Conservation (phyloP, 2,113 vertebrate species). For the Centropus unirufus region DNA sequence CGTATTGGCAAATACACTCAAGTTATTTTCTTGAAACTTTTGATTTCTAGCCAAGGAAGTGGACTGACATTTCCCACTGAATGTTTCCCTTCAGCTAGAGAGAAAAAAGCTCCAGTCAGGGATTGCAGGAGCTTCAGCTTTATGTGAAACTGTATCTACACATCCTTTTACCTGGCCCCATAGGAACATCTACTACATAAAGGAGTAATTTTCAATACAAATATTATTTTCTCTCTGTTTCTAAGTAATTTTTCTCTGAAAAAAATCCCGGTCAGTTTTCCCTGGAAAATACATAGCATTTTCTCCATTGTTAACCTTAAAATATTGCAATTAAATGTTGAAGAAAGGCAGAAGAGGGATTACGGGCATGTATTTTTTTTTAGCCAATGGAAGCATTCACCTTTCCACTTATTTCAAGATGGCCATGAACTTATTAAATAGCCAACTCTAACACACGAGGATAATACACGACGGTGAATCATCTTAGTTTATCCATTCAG, state of each 20-base stretch:
- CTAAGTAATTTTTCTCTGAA: not conserved
- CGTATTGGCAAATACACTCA: not conserved
- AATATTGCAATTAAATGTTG: not conserved
- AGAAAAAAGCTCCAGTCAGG: not conserved
- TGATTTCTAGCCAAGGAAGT: not conserved
- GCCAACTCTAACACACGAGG: not conserved
- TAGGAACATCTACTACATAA: not conserved
- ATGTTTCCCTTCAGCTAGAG: not conserved
- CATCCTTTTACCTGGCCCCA: not conserved
- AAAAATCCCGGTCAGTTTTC: not conserved
- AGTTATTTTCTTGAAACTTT: not conserved
- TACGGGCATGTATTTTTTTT: not conserved
- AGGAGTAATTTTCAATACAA: not conserved
- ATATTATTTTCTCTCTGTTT: not conserved
- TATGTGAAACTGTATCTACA: not conserved
- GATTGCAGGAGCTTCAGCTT: not conserved
- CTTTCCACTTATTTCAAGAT: constrained; percentile 36
- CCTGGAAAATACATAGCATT: not conserved
- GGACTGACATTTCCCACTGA: not conserved
- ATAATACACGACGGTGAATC: not conserved
- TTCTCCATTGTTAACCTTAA: not conserved
- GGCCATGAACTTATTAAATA: constrained; percentile 50
- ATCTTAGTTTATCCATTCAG: constrained; percentile 47
- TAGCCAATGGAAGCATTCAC: constrained; percentile 44
- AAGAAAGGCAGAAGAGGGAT: constrained; percentile 5